A percentile compares a stretch with the other conserved stretches of the same genome.
Evolutionary conservation across 2,888 invertebrate genomes (phyloP).

Genomic region (Pocota personata): DNA sequence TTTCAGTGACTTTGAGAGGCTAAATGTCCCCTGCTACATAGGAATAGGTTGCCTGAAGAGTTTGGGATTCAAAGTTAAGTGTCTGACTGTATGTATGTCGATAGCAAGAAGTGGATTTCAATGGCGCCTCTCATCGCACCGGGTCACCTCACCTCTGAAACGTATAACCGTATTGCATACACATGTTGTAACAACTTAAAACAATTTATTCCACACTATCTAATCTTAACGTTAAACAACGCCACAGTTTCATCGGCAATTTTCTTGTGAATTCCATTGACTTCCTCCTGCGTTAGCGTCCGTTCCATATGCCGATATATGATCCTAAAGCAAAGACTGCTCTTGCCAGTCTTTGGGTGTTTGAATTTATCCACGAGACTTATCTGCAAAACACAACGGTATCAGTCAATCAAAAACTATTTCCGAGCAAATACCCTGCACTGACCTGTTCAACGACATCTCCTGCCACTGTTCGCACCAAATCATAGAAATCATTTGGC

Average conservation of each 20-base stretch:
- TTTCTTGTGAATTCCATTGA: slow-evolving; percentile 90
- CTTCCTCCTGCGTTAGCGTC: slow-evolving; percentile 93
- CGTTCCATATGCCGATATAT: slow-evolving; percentile 96
- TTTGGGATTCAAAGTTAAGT: too few species aligned
- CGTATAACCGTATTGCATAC: too few species aligned
- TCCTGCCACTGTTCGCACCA: slow-evolving; percentile 93
- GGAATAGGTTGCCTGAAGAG: too few species aligned
- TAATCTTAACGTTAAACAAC: slow-evolving; percentile 80
- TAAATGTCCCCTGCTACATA: too few species aligned
- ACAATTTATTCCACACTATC: slow-evolving; percentile 76
- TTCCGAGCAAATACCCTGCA: neutral
- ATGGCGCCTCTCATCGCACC: too few species aligned
- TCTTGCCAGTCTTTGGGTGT: slow-evolving; percentile 92
- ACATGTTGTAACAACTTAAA: neutral
- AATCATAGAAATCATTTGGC: slow-evolving; percentile 95
- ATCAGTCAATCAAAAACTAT: neutral
- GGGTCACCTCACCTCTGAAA: too few species aligned
- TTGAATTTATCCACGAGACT: slow-evolving; percentile 92
- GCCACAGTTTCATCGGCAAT: slow-evolving; percentile 86
- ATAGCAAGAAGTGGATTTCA: too few species aligned
- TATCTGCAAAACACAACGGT: slow-evolving; percentile 84
- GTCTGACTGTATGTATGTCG: too few species aligned
- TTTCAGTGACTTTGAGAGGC: too few species aligned
- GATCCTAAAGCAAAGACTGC: slow-evolving; percentile 95
- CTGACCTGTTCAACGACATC: slow-evolving; percentile 96